These are phyloP conservation scores for Merluccius polli DNA, from an alignment of 2,797 vertebrate genomes.

Conservation along the genomic window DNA sequence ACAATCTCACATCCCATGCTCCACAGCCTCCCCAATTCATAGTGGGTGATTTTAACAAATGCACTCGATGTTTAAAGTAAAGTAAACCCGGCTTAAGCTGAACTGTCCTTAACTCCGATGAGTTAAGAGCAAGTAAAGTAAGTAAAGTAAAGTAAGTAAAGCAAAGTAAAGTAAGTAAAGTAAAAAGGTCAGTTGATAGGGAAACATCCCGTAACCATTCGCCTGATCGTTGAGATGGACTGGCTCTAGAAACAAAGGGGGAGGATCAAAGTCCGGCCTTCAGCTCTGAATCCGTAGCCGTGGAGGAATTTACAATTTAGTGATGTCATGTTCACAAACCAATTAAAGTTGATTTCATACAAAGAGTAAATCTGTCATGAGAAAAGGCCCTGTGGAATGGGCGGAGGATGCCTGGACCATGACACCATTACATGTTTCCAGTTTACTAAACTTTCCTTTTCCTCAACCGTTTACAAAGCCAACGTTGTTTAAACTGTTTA, in stretches of 20 bases:
- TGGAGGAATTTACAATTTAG: constrained; percentile 52
- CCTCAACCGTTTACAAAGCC: neutral
- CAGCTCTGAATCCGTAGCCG: constrained; percentile 28
- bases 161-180: no score
- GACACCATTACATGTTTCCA: neutral
- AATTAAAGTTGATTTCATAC: constrained; percentile 37
- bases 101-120: no score
- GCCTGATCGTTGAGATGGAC: constrained; percentile 22
- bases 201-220: neutral
- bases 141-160: no score
- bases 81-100: no score
- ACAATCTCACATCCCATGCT: no score
- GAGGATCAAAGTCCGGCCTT: neutral
- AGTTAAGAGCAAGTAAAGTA: no score
- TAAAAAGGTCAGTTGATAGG: neutral
- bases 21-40: no score
- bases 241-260: neutral
- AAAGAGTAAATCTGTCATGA: constrained; percentile 36
- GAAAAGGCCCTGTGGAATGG: constrained; percentile 6
- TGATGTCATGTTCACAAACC: constrained; percentile 52
- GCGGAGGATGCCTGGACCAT: constrained; percentile 13
- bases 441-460: neutral
- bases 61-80: no score
- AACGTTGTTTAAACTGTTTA: neutral
- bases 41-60: no score